phyloP scores from a whole-genome alignment of 2,797 vertebrate genomes.

The Anguilla obscura region DNA sequence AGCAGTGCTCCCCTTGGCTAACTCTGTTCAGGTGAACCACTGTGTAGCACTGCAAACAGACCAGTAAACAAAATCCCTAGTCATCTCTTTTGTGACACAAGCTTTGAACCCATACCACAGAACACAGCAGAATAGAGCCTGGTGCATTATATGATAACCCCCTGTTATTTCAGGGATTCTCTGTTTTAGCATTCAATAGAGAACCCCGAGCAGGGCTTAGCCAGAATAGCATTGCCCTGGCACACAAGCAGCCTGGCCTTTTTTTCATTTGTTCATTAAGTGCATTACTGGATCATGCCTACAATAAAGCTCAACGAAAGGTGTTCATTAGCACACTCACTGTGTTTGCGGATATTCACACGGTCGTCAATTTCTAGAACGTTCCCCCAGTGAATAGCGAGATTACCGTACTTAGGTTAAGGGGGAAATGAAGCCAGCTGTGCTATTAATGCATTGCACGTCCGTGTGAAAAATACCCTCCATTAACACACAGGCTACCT shows the following conservation, averaged over 20 bases:
- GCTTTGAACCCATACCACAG: neutral
- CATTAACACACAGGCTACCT: neutral
- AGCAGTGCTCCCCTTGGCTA: neutral
- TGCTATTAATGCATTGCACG: neutral
- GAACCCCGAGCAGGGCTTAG: neutral
- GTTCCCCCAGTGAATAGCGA: neutral
- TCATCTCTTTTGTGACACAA: neutral
- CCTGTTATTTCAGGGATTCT: neutral
- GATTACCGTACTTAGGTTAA: neutral
- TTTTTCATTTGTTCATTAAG: neutral
- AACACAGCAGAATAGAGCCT: neutral
- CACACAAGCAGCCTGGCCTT: neutral
- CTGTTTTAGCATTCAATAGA: neutral
- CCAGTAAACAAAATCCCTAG: neutral
- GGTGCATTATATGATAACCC: neutral
- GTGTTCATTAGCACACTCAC: neutral
- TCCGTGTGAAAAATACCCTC: neutral
- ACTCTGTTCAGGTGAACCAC: neutral
- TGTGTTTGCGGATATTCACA: neutral
- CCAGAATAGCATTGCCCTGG: neutral
- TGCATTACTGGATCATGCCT: neutral
- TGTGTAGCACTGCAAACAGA: neutral
- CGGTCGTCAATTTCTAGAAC: neutral
- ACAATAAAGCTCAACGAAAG: neutral
- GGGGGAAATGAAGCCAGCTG: neutral